Conservation (phyloP, 2,888 invertebrate species). For the Parnassius orleans region DNA sequence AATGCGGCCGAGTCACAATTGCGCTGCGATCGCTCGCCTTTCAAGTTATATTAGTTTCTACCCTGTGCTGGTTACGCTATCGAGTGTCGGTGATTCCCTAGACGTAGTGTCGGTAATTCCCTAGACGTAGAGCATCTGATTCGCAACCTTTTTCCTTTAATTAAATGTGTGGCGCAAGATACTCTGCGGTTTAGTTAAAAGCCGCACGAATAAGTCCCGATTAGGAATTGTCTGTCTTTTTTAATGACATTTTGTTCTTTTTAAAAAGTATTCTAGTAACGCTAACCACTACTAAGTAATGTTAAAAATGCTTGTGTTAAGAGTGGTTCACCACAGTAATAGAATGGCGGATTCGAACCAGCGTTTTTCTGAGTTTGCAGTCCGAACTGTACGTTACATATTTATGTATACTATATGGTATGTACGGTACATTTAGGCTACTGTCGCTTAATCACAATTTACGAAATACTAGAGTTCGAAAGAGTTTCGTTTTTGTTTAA, state of each 20-base stretch:
- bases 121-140: background rate
- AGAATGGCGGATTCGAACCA: background rate
- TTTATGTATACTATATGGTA: too few relatives aligned
- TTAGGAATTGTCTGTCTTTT: background rate
- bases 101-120: slow-evolving; percentile 10
- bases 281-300: background rate
- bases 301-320: background rate
- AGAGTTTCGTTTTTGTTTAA: too few relatives aligned
- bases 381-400: too few relatives aligned
- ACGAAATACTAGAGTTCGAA: too few relatives aligned
- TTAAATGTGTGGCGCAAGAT: slow-evolving; percentile 1
- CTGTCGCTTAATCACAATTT: too few relatives aligned
- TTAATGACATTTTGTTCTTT: too few relatives aligned
- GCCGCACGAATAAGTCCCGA: background rate
- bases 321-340: background rate
- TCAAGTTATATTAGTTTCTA: background rate
- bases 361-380: too few relatives aligned
- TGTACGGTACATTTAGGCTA: too few relatives aligned
- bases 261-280: background rate
- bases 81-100: slow-evolving; percentile 12
- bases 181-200: background rate
- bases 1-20: background rate
- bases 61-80: background rate
- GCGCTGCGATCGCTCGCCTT: background rate
- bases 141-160: slow-evolving; percentile 11